Conservation (phyloP, 2,113 vertebrate species). For the Tretioscincus oriximinensis region DNA sequence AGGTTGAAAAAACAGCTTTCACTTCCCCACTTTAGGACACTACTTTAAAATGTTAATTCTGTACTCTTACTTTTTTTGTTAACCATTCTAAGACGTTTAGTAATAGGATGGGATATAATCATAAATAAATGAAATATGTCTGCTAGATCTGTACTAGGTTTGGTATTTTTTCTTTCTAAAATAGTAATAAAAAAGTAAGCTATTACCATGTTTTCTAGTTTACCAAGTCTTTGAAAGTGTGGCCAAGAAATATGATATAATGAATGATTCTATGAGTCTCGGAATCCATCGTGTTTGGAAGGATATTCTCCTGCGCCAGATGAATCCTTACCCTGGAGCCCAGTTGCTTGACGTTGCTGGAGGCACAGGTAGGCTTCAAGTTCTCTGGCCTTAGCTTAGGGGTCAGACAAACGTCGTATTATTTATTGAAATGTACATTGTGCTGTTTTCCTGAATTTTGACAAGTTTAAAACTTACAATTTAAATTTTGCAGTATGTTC, state of each 20-base stretch:
- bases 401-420: not conserved
- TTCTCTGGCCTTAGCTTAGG: not conserved
- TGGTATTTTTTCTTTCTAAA: not conserved
- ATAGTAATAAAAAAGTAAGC: not conserved
- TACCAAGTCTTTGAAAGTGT: constrained; percentile 93
- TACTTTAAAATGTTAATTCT: too few species aligned
- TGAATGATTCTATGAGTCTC: constrained; percentile 97
- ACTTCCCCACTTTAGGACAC: too few species aligned
- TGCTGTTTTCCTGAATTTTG: not conserved
- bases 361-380: constrained; percentile 84
- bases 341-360: constrained; percentile 91
- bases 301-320: constrained; percentile 83
- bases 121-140: too few species aligned
- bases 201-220: constrained; percentile 69
- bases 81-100: too few species aligned
- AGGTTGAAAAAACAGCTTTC: too few species aligned
- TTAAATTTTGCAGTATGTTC: not conserved
- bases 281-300: constrained; percentile 96
- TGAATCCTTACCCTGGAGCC: constrained; percentile 87
- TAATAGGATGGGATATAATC: too few species aligned
- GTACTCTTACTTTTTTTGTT: too few species aligned
- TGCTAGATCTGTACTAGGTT: too few species aligned
- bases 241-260: constrained; percentile 91
- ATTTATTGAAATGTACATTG: too few species aligned
- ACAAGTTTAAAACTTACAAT: not conserved